Percentiles rank a stretch among this genome's conserved stretches.
These are phyloP conservation scores for Cardiocondyla obscurior DNA, from an alignment of 1,140 invertebrate species.

Conservation along the genomic window DNA sequence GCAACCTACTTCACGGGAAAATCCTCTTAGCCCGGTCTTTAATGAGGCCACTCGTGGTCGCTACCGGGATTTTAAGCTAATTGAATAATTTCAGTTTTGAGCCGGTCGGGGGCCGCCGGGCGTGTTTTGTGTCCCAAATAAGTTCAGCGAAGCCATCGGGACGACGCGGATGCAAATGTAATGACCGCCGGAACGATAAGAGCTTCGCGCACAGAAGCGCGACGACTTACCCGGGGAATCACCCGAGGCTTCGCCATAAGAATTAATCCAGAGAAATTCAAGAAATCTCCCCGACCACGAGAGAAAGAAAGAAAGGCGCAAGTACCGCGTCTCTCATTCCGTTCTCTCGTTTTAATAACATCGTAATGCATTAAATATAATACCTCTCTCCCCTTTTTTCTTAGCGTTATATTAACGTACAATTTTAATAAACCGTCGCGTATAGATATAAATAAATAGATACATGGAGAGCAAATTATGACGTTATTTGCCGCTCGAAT, in stretches of 20 bases:
- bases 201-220: conserved; percentile 21
- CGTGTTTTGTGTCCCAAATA: conserved; percentile 59
- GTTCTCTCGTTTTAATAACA: conserved; percentile 39
- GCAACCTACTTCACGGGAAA: conserved; percentile 64
- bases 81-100: conserved; percentile 78
- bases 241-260: not conserved
- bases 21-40: conserved; percentile 78
- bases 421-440: conserved; percentile 2
- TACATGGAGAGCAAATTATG: not conserved
- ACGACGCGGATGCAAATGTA: conserved; percentile 52
- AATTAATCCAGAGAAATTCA: conserved; percentile 52
- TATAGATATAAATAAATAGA: not conserved
- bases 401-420: not conserved
- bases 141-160: conserved; percentile 6
- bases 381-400: too few relatives aligned
- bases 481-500: not conserved
- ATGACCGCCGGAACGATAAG: conserved; percentile 33
- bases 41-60: conserved; percentile 71
- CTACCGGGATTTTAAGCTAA: conserved; percentile 76
- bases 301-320: not conserved
- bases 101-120: conserved; percentile 30
- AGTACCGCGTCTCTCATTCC: not conserved
- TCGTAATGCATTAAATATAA: too few relatives aligned
- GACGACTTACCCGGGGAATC: conserved; percentile 35
- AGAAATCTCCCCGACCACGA: conserved; percentile 22